Evolutionary conservation across 2,113 vertebrate genomes (phyloP).

Genomic region (Syrmaticus mikado): DNA sequence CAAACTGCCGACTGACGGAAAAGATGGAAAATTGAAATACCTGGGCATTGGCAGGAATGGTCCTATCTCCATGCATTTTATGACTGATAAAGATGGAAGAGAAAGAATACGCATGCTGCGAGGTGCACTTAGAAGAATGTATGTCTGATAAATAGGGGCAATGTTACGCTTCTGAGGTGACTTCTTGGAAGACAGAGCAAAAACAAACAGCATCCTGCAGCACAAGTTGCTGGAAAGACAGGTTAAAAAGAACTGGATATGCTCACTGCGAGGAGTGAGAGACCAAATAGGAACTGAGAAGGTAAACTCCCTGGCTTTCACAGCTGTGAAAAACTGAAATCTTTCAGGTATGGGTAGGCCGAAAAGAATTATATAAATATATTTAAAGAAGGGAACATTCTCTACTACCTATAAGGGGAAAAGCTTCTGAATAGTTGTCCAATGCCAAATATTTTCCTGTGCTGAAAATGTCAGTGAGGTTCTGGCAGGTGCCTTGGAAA

Average conservation of each 20-base stretch:
- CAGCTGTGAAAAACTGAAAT: neutral
- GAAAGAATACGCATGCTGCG: neutral
- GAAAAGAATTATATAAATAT: constrained; percentile 34
- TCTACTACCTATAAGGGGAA: constrained; percentile 33
- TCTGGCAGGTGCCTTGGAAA: constrained; percentile 57
- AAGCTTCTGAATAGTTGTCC: constrained; percentile 39
- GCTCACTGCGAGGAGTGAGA: neutral
- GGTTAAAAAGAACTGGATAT: neutral
- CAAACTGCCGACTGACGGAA: neutral
- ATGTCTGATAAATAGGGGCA: constrained; percentile 2
- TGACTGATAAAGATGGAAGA: neutral
- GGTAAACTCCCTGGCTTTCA: constrained; percentile 14
- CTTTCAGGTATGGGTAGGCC: neutral
- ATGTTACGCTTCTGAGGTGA: neutral
- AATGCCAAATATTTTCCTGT: constrained; percentile 61
- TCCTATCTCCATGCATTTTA: neutral
- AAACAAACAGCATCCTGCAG: neutral
- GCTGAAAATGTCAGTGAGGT: constrained; percentile 48
- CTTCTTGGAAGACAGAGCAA: constrained; percentile 5
- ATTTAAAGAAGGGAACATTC: neutral
- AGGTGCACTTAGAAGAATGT: neutral
- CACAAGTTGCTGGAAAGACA: neutral
- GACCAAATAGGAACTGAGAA: neutral
- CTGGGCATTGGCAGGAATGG: neutral
- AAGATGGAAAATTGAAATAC: neutral